A percentile compares a stretch with the other conserved stretches of the same genome.
Evolutionary conservation across 2,797 vertebrate genomes (phyloP).

Genomic region (Malurus splendens): DNA sequence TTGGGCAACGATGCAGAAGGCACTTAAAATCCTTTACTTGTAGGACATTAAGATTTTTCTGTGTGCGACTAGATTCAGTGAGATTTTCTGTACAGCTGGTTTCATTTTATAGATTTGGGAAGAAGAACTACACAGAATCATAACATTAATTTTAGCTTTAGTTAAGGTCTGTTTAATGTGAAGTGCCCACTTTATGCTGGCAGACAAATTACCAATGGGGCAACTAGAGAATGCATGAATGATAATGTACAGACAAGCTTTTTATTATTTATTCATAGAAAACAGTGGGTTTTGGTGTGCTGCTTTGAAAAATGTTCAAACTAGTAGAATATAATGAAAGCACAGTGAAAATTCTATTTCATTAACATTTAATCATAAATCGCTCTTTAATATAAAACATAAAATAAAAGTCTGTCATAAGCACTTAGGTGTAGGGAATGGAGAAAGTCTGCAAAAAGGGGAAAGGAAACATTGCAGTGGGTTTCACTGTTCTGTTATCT

Average conservation of each 20-base stretch:
- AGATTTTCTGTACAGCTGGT: background rate
- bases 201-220: slow-evolving; percentile 66
- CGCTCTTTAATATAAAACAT: slow-evolving; percentile 92
- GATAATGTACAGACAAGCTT: slow-evolving; percentile 87
- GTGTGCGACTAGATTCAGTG: background rate
- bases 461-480: slow-evolving; percentile 31
- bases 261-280: slow-evolving; percentile 93
- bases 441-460: slow-evolving; percentile 72
- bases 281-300: slow-evolving; percentile 90
- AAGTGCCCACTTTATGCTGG: slow-evolving; percentile 53
- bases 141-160: slow-evolving; percentile 54
- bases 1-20: background rate
- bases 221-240: slow-evolving; percentile 87
- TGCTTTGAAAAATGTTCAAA: slow-evolving; percentile 96
- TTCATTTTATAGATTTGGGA: slow-evolving; percentile 22
- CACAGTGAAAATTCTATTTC: slow-evolving; percentile 88
- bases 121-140: slow-evolving; percentile 2
- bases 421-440: slow-evolving; percentile 86
- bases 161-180: slow-evolving; percentile 52
- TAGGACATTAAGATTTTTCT: background rate
- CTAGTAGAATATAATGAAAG: slow-evolving; percentile 91
- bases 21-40: background rate
- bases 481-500: slow-evolving; percentile 36
- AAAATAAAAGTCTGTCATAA: slow-evolving; percentile 91
- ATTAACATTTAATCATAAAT: slow-evolving; percentile 93